phyloP scores from a whole-genome alignment of 2,888 invertebrate species.

The Drosophila antonietae region DNA sequence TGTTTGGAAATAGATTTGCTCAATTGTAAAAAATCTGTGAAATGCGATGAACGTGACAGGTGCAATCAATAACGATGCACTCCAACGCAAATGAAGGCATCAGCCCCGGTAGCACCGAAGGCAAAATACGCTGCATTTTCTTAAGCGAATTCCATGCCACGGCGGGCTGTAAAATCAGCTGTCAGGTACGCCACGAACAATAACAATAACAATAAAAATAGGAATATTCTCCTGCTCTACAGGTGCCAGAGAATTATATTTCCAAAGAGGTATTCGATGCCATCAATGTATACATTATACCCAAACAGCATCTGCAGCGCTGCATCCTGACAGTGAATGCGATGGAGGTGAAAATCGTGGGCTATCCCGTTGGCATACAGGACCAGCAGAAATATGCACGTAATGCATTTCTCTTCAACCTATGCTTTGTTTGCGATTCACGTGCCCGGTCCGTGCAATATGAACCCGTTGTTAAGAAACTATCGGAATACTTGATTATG shows the following conservation, averaged over 20 bases:
- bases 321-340: slow-evolving; percentile 95
- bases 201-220: background rate
- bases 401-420: slow-evolving; percentile 97
- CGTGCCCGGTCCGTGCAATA: slow-evolving; percentile 95
- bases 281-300: slow-evolving; percentile 97
- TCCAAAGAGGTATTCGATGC: slow-evolving; percentile 97
- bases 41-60: slow-evolving; percentile 33
- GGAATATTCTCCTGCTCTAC: background rate
- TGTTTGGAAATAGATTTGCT: slow-evolving; percentile 3
- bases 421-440: slow-evolving; percentile 97
- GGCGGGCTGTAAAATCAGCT: slow-evolving; percentile 93
- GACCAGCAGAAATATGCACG: slow-evolving; percentile 94
- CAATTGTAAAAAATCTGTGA: slow-evolving; percentile 1
- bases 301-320: slow-evolving; percentile 95
- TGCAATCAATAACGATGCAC: slow-evolving; percentile 52
- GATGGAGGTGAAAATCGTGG: slow-evolving; percentile 93
- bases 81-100: slow-evolving; percentile 55
- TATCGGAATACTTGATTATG: slow-evolving; percentile 95
- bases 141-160: slow-evolving; percentile 91
- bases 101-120: slow-evolving; percentile 88
- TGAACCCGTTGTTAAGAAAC: slow-evolving; percentile 96
- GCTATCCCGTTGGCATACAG: slow-evolving; percentile 96
- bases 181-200: slow-evolving; percentile 86
- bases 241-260: slow-evolving; percentile 95
- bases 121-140: slow-evolving; percentile 92